Conservation (phyloP, 2,888 invertebrate species). For the Vannuccia rotundouncinata region DNA sequence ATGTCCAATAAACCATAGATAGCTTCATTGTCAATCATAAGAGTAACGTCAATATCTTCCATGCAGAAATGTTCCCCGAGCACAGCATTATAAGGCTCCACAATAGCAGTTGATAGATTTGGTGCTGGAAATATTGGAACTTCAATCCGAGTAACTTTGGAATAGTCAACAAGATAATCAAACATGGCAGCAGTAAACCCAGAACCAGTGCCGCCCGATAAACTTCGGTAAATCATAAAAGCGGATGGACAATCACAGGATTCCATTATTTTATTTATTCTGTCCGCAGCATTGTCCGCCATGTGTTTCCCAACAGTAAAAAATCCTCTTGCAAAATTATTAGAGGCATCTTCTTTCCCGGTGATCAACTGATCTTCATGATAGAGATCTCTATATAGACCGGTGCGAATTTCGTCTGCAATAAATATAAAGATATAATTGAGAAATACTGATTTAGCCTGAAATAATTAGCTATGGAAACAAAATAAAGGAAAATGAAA, state of each 20-base stretch:
- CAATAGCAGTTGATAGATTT: conserved; percentile 22
- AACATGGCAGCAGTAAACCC: conserved; percentile 32
- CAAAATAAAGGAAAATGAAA: too few relatives aligned
- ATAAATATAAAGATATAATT: too few relatives aligned
- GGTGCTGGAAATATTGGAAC: conserved; percentile 31
- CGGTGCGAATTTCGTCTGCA: neutral
- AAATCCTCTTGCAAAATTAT: conserved; percentile 35
- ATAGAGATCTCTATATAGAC: conserved; percentile 17
- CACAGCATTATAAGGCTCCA: conserved; percentile 29
- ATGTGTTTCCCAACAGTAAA: conserved; percentile 30
- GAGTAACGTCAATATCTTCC: conserved; percentile 31
- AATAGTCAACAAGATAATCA: conserved; percentile 26
- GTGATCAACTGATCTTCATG: conserved; percentile 18
- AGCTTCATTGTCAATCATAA: conserved; percentile 32
- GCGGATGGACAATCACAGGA: conserved; percentile 15
- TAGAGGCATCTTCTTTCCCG: conserved; percentile 30
- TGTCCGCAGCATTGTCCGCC: neutral
- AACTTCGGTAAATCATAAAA: conserved; percentile 16
- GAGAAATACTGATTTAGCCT: too few relatives aligned
- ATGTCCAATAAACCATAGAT: conserved; percentile 17
- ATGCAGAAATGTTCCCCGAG: conserved; percentile 34
- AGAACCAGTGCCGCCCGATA: conserved; percentile 31
- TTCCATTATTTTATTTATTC: conserved; percentile 13
- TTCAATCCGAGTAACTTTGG: conserved; percentile 32
- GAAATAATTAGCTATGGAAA: too few relatives aligned